Evolutionary conservation across 1,140 invertebrate genomes (phyloP), one percentile per base, ranked within the genome.

Genomic region (Calycopis cecrops): DNA sequence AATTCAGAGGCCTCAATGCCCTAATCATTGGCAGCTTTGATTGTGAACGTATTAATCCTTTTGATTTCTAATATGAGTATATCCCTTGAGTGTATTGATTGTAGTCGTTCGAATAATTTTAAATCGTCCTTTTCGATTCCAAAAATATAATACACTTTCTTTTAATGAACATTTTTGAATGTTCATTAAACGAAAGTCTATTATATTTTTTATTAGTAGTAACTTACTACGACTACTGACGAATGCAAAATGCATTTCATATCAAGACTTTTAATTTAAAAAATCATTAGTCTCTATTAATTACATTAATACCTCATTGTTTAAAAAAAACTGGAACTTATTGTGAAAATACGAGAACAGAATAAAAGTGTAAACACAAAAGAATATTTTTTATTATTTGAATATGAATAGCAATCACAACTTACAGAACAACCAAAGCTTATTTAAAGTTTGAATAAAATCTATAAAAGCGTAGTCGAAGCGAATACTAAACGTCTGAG

Each of bases 381-480:
- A 44, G 40, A 44, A 44, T 44, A 53, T 33, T 44, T 53, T 42
- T 53, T 40, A 53, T 53, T 53, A 53, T 53, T 53, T 53, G 21
- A 53, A 53, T 53, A 44, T 14, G 51, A 42, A 53, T 53, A 44
- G 51, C 50, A 52, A 59, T 37, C 38, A 49, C 51, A 54, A 59
- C 16, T 48, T 33, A 55, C 50, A 17, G 48, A 60, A 47, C 34
- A 35, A 28, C 35, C 34, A 42, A 53, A 48, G 48, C 38, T 55
- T 55, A 60, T 60, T 60, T 60, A 60, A 57, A 57, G 55, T 61
- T 61, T 57, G 35, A 61, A 61, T 61, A 57, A 61, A 61, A 61
- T 56, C 53, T 56, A 54, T 53, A 60, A 57, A 52, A 58, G 35
- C 47, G 48, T 48, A 21, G 16, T 35, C 50, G 55, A 18, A 59